Percentiles rank a stretch among this genome's conserved stretches.
Evolutionary conservation across 2,113 vertebrate genomes (phyloP).

Genomic region (Salvator merianae): DNA sequence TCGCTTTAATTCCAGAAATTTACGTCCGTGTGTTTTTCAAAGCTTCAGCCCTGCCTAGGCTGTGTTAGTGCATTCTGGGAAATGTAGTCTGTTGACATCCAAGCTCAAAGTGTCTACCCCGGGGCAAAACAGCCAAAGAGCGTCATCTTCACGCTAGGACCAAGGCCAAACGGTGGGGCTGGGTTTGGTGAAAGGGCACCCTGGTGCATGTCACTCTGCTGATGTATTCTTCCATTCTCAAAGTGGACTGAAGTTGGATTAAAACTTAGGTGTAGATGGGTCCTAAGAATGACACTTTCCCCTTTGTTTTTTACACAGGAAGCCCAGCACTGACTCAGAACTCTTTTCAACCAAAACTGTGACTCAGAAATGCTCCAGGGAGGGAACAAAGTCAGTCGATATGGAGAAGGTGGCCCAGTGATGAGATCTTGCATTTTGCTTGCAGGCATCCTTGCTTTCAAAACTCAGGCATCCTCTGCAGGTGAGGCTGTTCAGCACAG

Average conservation of each 20-base stretch:
- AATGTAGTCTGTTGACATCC: slow-evolving; percentile 43
- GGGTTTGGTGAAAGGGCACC: background rate
- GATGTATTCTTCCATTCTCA: too few species aligned
- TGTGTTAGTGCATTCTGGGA: slow-evolving; percentile 48
- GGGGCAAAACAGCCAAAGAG: background rate
- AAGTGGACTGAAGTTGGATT: too few species aligned
- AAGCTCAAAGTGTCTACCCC: background rate
- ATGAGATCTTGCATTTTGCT: too few species aligned
- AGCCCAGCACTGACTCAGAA: background rate
- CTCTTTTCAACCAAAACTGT: background rate
- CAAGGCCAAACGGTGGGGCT: too few species aligned
- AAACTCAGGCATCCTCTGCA: too few species aligned
- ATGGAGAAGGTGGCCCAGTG: background rate
- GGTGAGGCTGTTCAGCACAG: too few species aligned
- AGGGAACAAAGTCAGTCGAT: background rate
- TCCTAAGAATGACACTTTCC: background rate
- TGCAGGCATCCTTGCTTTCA: too few species aligned
- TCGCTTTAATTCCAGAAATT: background rate
- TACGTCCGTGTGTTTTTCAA: background rate
- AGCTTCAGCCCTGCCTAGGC: background rate
- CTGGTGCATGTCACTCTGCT: too few species aligned
- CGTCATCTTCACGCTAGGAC: too few species aligned
- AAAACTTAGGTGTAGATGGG: too few species aligned
- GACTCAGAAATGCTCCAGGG: background rate
- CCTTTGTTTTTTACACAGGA: background rate